Conservation (phyloP, 2,113 vertebrate species). For the Progne subis region DNA sequence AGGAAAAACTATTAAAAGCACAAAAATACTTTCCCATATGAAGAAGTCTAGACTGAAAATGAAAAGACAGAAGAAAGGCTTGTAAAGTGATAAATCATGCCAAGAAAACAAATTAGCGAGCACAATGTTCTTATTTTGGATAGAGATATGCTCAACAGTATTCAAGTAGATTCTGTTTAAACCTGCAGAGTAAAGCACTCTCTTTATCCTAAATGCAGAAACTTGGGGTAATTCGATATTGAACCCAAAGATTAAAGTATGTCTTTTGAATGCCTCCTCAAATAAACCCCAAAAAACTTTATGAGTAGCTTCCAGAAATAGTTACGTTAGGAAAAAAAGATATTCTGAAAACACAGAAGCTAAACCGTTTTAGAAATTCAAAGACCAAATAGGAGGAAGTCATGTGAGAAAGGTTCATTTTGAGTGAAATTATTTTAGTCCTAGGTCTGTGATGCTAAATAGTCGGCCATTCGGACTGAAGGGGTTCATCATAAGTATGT, state of each 20-base stretch:
- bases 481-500: background rate
- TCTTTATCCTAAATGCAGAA: background rate
- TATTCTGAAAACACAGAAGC: background rate
- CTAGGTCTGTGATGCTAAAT: background rate
- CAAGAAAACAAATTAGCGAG: conserved; percentile 15
- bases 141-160: background rate
- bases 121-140: background rate
- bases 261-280: background rate
- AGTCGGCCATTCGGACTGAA: background rate
- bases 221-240: background rate
- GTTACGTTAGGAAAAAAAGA: background rate
- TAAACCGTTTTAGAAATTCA: background rate
- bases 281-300: background rate
- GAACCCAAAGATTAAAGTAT: background rate
- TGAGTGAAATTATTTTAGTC: background rate
- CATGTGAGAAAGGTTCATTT: background rate
- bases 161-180: background rate
- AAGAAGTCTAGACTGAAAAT: background rate
- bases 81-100: background rate
- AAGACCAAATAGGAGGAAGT: background rate
- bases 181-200: background rate
- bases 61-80: background rate
- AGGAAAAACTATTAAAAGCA: conserved; percentile 12
- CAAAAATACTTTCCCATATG: background rate
- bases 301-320: background rate